A percentile compares a stretch with the other conserved stretches of the same genome.
These are phyloP conservation scores for Uloborus diversus DNA, from an alignment of 1,140 invertebrate genomes.

Conservation along the genomic window DNA sequence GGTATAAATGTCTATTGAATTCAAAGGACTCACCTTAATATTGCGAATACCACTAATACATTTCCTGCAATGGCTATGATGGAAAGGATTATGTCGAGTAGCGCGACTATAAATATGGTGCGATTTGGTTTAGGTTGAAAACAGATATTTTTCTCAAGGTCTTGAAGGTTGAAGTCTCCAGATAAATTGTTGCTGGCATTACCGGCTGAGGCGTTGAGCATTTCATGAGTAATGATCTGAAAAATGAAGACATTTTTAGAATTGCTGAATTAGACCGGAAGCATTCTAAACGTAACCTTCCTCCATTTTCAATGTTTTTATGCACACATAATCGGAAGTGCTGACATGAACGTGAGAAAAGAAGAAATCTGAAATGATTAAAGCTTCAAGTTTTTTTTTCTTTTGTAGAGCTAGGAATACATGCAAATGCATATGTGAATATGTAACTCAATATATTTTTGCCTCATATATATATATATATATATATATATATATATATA, in stretches of 20 bases:
- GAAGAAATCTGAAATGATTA: background rate
- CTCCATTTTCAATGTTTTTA: no score
- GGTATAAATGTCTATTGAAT: background rate
- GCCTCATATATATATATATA: no score
- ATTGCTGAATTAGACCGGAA: no score
- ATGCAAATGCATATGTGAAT: no score
- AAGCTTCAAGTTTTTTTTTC: background rate
- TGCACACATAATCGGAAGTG: no score
- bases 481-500: no score
- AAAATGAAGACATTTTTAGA: background rate
- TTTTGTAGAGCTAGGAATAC: no score
- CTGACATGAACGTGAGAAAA: no score
- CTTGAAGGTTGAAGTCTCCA: background rate
- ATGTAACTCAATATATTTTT: no score
- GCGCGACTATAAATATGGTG: conserved; percentile 20
- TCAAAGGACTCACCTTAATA: conserved; percentile 22
- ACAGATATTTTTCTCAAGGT: background rate
- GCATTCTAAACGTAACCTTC: no score
- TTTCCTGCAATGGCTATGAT: conserved; percentile 57
- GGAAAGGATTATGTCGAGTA: conserved; percentile 55
- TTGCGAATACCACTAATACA: conserved; percentile 16
- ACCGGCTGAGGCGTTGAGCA: conserved; percentile 7
- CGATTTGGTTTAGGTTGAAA: conserved; percentile 13
- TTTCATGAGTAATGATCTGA: background rate
- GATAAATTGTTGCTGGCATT: background rate